Evolutionary conservation across 2,888 invertebrate genomes (phyloP).

Genomic region (Torymus aiolomorphi): DNA sequence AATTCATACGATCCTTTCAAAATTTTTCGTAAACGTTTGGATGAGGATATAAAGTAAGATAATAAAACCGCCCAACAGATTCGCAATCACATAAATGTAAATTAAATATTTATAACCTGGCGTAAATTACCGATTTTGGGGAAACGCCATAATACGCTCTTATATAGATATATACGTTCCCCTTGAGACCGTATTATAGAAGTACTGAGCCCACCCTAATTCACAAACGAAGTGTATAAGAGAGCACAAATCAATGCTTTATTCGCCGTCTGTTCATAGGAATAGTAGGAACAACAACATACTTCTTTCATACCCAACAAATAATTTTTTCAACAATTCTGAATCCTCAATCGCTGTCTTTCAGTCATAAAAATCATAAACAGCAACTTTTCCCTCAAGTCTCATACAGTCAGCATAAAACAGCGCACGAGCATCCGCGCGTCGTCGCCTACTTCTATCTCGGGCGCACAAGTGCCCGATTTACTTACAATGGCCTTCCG

Average conservation of each 20-base stretch:
- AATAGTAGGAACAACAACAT: too few relatives aligned
- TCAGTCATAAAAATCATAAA: too few relatives aligned
- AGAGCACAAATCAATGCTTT: conserved; percentile 9
- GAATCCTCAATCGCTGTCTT: too few relatives aligned
- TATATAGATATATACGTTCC: neutral
- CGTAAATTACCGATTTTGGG: conserved; percentile 7
- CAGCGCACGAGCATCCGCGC: conserved; percentile 49
- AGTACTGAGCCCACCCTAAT: neutral
- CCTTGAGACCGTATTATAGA: conserved; percentile 13
- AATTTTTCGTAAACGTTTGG: neutral
- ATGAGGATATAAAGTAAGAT: too few relatives aligned
- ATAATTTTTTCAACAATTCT: too few relatives aligned
- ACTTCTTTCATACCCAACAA: too few relatives aligned
- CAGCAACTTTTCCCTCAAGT: too few relatives aligned
- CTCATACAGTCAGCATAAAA: too few relatives aligned
- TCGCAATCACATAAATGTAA: too few relatives aligned
- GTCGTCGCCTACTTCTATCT: conserved; percentile 61
- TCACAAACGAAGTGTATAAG: neutral
- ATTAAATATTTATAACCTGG: neutral
- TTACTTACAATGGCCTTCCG: conserved; percentile 70
- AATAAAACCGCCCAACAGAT: too few relatives aligned
- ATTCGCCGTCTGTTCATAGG: neutral
- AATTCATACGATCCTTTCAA: too few relatives aligned
- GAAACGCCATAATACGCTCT: neutral
- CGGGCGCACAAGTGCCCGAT: conserved; percentile 71